phyloP scores from a whole-genome alignment of 2,113 vertebrate species.

The Pterocles gutturalis region DNA sequence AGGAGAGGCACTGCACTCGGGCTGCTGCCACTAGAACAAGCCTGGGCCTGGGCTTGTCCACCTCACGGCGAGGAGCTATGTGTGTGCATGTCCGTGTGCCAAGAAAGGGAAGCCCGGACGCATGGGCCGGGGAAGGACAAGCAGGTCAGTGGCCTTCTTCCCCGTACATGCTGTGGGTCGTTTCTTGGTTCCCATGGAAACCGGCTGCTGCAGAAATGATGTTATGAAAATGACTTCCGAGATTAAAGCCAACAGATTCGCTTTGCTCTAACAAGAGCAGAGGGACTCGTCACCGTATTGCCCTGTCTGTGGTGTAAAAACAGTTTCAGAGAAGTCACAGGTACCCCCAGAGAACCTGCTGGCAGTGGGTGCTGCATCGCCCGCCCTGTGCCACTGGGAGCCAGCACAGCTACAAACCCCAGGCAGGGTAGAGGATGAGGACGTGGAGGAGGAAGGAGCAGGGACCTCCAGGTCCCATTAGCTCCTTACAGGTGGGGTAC shows the following conservation, averaged over 20 bases:
- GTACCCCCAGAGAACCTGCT: neutral
- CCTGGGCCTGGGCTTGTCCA: neutral
- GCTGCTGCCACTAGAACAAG: neutral
- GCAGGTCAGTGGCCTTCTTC: neutral
- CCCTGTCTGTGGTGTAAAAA: fast-evolving
- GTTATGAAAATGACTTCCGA: neutral
- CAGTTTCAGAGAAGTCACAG: fast-evolving
- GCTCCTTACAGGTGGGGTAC: neutral
- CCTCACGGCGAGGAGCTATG: fast-evolving
- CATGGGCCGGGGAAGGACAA: neutral
- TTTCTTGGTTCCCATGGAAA: slow-evolving; percentile 40
- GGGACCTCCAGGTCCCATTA: neutral
- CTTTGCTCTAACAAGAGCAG: neutral
- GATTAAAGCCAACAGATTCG: neutral
- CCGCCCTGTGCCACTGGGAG: neutral
- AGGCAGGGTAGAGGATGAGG: neutral
- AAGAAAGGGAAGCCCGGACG: neutral
- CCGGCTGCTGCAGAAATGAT: slow-evolving; percentile 13
- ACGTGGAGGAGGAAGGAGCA: neutral
- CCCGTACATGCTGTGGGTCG: fast-evolving
- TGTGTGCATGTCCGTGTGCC: neutral
- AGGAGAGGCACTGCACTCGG: neutral
- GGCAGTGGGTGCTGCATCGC: fast-evolving
- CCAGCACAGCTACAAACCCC: neutral
- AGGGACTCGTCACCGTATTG: neutral